phyloP scores from a whole-genome alignment of 2,113 vertebrate genomes.

The Gallinago media region DNA sequence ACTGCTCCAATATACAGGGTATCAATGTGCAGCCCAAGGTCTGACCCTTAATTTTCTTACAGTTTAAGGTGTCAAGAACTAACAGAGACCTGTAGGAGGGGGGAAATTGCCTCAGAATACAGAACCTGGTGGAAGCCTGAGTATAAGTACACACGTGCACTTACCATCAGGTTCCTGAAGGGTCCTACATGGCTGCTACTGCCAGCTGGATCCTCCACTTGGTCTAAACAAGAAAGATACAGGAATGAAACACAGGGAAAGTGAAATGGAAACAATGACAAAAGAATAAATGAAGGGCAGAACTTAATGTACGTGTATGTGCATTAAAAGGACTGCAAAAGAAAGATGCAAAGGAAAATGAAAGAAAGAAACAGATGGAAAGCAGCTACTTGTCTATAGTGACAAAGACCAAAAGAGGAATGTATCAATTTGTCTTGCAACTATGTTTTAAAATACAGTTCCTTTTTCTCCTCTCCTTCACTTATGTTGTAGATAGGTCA shows the following conservation, averaged over 20 bases:
- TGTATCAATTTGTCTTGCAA: background rate
- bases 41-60: background rate
- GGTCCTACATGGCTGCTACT: constrained; percentile 79
- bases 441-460: background rate
- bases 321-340: constrained; percentile 19
- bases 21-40: background rate
- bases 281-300: constrained; percentile 66
- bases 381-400: background rate
- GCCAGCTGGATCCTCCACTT: constrained; percentile 80
- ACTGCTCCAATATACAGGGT: background rate
- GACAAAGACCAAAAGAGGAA: background rate
- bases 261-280: constrained; percentile 76
- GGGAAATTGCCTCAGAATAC: background rate
- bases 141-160: constrained; percentile 80
- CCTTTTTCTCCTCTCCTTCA: background rate
- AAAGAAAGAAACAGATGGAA: constrained; percentile 55
- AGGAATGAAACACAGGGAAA: constrained; percentile 81
- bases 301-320: background rate
- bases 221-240: constrained; percentile 82
- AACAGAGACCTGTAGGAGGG: background rate
- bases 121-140: constrained; percentile 73
- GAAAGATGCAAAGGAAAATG: constrained; percentile 36
- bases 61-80: background rate
- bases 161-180: constrained; percentile 80
- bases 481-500: background rate